Evolutionary conservation across 1,140 invertebrate genomes (phyloP).

Genomic region (Adoxophyes honmai): DNA sequence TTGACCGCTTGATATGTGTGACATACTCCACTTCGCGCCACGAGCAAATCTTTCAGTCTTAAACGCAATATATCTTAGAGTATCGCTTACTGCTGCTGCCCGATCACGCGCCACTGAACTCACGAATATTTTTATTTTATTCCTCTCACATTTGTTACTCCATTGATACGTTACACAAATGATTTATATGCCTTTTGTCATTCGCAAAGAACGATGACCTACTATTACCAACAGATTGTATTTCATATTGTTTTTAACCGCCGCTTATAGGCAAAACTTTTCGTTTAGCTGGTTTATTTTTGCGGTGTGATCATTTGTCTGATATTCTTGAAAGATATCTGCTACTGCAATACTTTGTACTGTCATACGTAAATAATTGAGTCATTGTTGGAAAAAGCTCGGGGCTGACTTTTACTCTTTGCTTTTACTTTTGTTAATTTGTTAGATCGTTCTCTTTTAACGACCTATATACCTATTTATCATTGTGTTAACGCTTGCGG

Average conservation of each 20-base stretch:
- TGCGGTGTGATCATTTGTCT: conserved; percentile 22
- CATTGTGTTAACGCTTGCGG: too few relatives aligned
- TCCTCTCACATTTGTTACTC: conserved; percentile 44
- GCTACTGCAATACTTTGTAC: conserved; percentile 26
- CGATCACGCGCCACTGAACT: conserved; percentile 29
- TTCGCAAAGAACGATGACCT: conserved; percentile 36
- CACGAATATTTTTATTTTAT: conserved; percentile 49
- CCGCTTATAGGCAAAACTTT: conserved; percentile 20
- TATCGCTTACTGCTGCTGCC: conserved; percentile 18
- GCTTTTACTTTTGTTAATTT: conserved; percentile 10
- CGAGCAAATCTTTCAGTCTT: conserved; percentile 12
- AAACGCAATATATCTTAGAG: background rate
- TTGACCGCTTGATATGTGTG: conserved; percentile 43
- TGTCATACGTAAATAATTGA: conserved; percentile 28
- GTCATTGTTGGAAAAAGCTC: conserved; percentile 21
- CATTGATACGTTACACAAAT: conserved; percentile 54
- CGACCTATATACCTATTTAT: background rate
- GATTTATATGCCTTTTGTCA: conserved; percentile 58
- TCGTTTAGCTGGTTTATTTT: conserved; percentile 28
- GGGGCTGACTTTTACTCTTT: conserved; percentile 29
- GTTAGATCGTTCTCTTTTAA: background rate
- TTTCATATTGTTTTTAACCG: conserved; percentile 24
- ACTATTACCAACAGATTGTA: conserved; percentile 29
- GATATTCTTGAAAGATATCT: conserved; percentile 32
- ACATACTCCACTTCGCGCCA: conserved; percentile 51